Conservation (phyloP, 2,888 invertebrate genomes). For the Augochlorella aurata region DNA sequence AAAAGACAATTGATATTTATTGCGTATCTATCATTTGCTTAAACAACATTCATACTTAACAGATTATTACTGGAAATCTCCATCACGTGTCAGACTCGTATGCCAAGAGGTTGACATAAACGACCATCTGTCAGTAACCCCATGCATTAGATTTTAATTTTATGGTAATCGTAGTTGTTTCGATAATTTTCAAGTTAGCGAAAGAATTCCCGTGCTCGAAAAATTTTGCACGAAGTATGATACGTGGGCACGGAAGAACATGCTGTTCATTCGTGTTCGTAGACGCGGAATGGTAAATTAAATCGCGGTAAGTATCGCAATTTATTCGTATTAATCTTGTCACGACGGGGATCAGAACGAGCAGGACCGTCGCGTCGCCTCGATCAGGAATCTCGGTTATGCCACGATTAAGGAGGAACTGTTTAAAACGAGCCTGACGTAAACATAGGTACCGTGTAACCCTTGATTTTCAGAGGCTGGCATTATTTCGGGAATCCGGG, state of each 20-base stretch:
- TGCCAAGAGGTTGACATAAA: too few relatives aligned
- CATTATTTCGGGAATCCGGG: constrained; percentile 63
- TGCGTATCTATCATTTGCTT: too few relatives aligned
- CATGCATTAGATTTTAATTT: not conserved
- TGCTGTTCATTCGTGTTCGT: not conserved
- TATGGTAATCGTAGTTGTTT: not conserved
- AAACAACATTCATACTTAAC: too few relatives aligned
- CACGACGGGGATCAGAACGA: constrained; percentile 30
- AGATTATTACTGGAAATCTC: too few relatives aligned
- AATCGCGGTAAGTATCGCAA: not conserved
- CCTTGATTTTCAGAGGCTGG: constrained; percentile 65
- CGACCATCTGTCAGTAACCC: too few relatives aligned
- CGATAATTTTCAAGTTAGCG: not conserved
- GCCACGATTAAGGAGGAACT: constrained; percentile 52
- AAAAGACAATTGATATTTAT: too few relatives aligned
- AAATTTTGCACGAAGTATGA: not conserved
- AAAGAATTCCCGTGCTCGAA: not conserved
- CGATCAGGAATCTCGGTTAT: constrained; percentile 37
- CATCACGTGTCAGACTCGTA: too few relatives aligned
- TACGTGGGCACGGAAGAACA: not conserved
- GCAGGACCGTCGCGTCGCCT: constrained; percentile 25
- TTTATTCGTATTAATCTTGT: constrained; percentile 40
- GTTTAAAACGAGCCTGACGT: constrained; percentile 45
- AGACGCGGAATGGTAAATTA: not conserved
- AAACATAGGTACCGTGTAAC: constrained; percentile 59